A percentile compares a stretch with the other conserved stretches of the same genome.
phyloP scores from a whole-genome alignment of 2,113 vertebrate genomes.

The Ameiurus melas region DNA sequence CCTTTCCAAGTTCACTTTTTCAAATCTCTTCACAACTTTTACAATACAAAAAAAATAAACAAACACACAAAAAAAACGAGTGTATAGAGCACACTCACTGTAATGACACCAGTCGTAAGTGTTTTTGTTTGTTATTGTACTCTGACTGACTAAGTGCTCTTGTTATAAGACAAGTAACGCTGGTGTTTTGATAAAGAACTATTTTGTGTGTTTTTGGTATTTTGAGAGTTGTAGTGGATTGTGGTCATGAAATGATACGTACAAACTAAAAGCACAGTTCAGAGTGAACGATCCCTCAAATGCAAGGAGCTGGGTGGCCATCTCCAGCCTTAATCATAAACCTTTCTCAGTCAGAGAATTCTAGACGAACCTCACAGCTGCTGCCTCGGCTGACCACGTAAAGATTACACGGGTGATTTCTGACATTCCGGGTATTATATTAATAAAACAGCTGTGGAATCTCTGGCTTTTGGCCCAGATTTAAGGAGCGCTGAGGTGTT shows the following conservation, averaged over 20 bases:
- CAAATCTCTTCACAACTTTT: not conserved
- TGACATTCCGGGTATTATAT: slow-evolving; percentile 18
- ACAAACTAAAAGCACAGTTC: slow-evolving; percentile 8
- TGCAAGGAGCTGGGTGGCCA: not conserved
- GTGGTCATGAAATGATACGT: not conserved
- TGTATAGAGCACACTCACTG: not conserved
- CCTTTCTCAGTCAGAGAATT: slow-evolving; percentile 28
- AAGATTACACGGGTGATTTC: slow-evolving; percentile 31
- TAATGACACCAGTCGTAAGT: not conserved
- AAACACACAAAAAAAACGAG: not conserved
- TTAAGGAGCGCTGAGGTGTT: slow-evolving; percentile 22
- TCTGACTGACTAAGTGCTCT: not conserved
- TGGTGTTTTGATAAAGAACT: not conserved
- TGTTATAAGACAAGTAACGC: not conserved
- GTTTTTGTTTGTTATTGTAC: not conserved
- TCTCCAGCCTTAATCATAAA: slow-evolving; percentile 23
- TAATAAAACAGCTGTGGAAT: slow-evolving; percentile 48
- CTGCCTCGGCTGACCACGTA: slow-evolving; percentile 12
- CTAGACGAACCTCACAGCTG: slow-evolving; percentile 30
- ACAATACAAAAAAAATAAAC: not conserved
- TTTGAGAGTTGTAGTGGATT: not conserved
- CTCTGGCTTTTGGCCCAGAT: slow-evolving; percentile 12
- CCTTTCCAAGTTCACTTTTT: not conserved
- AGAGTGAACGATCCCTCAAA: slow-evolving; percentile 3
- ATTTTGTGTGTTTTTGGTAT: not conserved